Evolutionary conservation across 2,797 vertebrate species (phyloP).

Genomic region (Etheostoma perlongum): DNA sequence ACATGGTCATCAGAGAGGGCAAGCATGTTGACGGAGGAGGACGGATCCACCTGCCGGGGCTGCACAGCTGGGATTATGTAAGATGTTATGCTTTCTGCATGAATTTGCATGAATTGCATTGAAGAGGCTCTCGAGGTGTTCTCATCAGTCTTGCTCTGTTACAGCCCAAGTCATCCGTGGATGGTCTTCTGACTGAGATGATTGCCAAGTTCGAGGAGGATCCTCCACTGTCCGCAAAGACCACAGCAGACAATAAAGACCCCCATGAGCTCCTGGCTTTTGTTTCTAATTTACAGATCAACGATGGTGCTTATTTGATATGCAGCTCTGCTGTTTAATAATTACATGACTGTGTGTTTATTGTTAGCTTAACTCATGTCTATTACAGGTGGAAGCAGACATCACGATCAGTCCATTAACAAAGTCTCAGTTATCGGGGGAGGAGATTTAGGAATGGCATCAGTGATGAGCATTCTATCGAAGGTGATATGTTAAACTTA

Average conservation of each 20-base stretch:
- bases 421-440: constrained; percentile 95
- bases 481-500: constrained; percentile 83
- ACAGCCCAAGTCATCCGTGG: constrained; percentile 92
- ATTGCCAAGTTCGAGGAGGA: constrained; percentile 93
- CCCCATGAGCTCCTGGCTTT: constrained; percentile 90
- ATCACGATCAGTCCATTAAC: constrained; percentile 61
- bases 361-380: not conserved
- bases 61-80: constrained; percentile 96
- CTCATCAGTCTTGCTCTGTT: not conserved
- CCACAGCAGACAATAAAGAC: constrained; percentile 80
- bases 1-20: constrained; percentile 93
- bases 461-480: constrained; percentile 91
- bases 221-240: constrained; percentile 89
- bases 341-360: not conserved
- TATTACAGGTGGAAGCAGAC: constrained; percentile 70
- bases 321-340: not conserved
- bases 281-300: constrained; percentile 88
- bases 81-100: constrained; percentile 43
- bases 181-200: constrained; percentile 92
- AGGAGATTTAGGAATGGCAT: constrained; percentile 94
- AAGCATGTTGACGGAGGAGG: constrained; percentile 92
- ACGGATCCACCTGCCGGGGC: constrained; percentile 91
- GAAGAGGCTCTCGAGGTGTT: not conserved
- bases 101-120: not conserved
- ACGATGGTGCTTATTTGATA: constrained; percentile 82